Base-by-base conservation (phyloP, 2,797 vertebrate species). In the Hoplostethus atlanticus region DNA sequence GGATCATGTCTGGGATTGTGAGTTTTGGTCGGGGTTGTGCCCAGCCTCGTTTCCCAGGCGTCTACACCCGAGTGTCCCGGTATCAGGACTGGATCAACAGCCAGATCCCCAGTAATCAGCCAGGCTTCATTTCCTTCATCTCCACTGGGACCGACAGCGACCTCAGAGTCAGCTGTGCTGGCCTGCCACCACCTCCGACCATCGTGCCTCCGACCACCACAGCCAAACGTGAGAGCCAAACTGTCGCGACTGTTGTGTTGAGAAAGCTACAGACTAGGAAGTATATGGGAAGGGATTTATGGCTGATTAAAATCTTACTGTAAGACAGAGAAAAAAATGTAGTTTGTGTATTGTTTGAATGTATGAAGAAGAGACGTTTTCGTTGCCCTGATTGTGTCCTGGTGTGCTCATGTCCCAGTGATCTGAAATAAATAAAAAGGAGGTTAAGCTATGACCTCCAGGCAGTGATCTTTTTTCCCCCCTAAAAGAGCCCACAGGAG, bases 81-180 rank as follows among this genome's bases (percentile, higher is more conserved):
- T 93, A 86, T 17, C 16, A 90, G 77, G 0, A 1, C n/a, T 94
- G 92, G 92, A 92, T 94, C 87, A 73, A 5, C 9, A 31, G 1
- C 7, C 16, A 21, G 0, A 42, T 87, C 68, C 0, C 0, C 55
- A 9, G 0, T 12, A 0, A 42, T 68, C 15, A 0, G 28, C 85
- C 89, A 0, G 90, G 90, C 30, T 93, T 82, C 53, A 0, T 87
- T 25, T 34, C 0, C 0, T 83, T 79, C 79, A 15, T 31, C 7
- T 91, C 91, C n/a, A 11, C 1, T 0, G 92, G 89, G 13, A 88
- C 46, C 0, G 48, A 93, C 59, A 16, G 66, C 0, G 93, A 94
- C 81, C 40, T 87, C 10, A 79, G 6, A 2, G 69, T 87, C 3
- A 60, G 11, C 16, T 94, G 92, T 54, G 0, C 0, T 0, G 61